Evolutionary conservation across 2,888 invertebrate species (phyloP), one percentile per base, ranked within the genome.

Genomic region (Lithosia quadra): DNA sequence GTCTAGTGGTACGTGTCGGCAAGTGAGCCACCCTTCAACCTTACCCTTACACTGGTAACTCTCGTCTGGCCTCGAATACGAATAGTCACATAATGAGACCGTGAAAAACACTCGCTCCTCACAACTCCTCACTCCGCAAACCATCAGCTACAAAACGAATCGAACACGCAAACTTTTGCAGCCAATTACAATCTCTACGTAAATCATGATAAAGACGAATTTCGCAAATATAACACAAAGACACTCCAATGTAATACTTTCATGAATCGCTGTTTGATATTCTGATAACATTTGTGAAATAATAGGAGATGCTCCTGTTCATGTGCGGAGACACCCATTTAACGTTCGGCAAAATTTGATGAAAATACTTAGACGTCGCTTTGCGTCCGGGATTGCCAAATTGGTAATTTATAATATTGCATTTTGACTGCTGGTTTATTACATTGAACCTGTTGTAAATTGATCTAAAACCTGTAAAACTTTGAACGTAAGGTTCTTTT

Each of bases 41-140:
- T 84, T 84, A 83, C 86, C 86, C 86, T 84, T 79, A 86, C 86
- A 86, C 81, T 83, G 82, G 86, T 84, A 85, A 81, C 87, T 86
- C 82, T 80, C 78, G 78, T 79, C 86, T 82, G 86, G 87, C 83
- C 83, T 84, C 88, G 93, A 93, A 93, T 93, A 93, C 92, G 90
- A 93, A 93, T 93, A 80, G 90, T 89, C 90, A 84, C 85, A 86
- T 92, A 93, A 93, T 92, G 90, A 91, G 91, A 86, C 88, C 84
- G 91, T 93, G 92, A 92, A 92, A 91, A 91, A 93, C 93, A 93
- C 93, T 92, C 90, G 91, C 90, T 87, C 77, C 90, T 87, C 87
- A 80, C 90, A 85, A 87, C 88, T 91, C 86, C 86, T 87, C 87
- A 86, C 84, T 82, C 79, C 74, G 68, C 72, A 74, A 80, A 74